Evolutionary conservation across 2,888 invertebrate species (phyloP), one percentile per base, ranked within the genome.

Genomic region (Athalia cordata): DNA sequence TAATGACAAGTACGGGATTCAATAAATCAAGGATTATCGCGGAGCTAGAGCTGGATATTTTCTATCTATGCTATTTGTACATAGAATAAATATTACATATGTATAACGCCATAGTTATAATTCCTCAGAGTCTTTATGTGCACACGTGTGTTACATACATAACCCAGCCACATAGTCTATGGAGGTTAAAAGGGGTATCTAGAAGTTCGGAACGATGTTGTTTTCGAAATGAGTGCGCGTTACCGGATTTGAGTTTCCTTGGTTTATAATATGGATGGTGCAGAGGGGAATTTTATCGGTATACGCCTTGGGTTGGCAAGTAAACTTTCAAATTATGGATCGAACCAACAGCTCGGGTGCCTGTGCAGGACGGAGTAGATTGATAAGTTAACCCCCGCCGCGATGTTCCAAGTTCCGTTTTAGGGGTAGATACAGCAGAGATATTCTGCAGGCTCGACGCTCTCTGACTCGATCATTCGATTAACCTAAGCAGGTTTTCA

Each of bases 321-420:
- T 13, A 68, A 68, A 68, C 68, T 68, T 68, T 47, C 52, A 55
- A 68, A 68, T 68, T 68, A 68, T 55, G 68, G 68, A 68, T 68
- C 68, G 68, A 68, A 61, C 29, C 29, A 29, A 29, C 29, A 29
- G 29, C 43, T n/a, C 47, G 67, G 67, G 11, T 11, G 67, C 49
- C 67, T 67, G 29, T 29, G 29, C 29, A 29, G 67, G 67, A 50
- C 50, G 64, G 67, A 50, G 67, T 68, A 52, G 68, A 68, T 68
- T 68, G 68, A 68, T 68, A 68, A 68, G 68, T 68, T 55, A 55
- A 68, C 8, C 29, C 47, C 52, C 49, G 29, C 68, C 52, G 55
- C 55, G 68, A 68, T 55, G 55, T 68, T 55, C 13, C 67, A 43
- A 67, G 50, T 67, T 29, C 55, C 55, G 55, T 55, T 29, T 29